phyloP scores from a whole-genome alignment of 1,140 invertebrate genomes.

The Arion vulgaris region DNA sequence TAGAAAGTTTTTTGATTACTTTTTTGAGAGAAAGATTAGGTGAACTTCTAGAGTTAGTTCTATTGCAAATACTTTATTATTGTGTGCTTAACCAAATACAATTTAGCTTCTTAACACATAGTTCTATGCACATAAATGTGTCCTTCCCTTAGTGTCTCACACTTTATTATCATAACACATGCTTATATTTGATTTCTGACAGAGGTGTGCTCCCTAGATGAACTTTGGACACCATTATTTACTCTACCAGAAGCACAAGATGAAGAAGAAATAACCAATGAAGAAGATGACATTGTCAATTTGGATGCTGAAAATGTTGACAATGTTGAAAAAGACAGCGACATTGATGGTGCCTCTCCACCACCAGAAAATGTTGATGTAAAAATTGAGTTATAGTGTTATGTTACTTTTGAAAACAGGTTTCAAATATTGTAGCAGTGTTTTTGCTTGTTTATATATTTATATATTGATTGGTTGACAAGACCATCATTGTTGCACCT shows the following conservation, averaged over 20 bases:
- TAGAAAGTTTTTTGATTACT: too few relatives aligned
- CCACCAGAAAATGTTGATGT: not conserved
- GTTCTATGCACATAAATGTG: too few relatives aligned
- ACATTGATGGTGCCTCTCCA: not conserved
- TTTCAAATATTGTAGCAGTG: not conserved
- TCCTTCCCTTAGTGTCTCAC: too few relatives aligned
- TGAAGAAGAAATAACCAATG: not conserved
- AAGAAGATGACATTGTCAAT: not conserved
- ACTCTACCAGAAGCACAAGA: constrained; percentile 12
- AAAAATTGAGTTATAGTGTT: not conserved
- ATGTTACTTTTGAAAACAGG: not conserved
- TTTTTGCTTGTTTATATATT: too few relatives aligned
- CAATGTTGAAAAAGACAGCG: not conserved
- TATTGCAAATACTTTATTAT: too few relatives aligned
- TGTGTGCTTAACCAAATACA: too few relatives aligned
- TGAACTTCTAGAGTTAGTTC: too few relatives aligned
- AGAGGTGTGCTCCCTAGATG: not conserved
- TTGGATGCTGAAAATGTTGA: not conserved
- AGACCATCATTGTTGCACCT: too few relatives aligned
- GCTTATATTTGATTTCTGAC: not conserved
- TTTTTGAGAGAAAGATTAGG: too few relatives aligned
- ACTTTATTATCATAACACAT: too few relatives aligned
- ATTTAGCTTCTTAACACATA: too few relatives aligned
- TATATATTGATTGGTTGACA: too few relatives aligned
- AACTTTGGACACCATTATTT: not conserved